Conservation (phyloP, 2,888 invertebrate species). For the Adelognathus sp. region DNA sequence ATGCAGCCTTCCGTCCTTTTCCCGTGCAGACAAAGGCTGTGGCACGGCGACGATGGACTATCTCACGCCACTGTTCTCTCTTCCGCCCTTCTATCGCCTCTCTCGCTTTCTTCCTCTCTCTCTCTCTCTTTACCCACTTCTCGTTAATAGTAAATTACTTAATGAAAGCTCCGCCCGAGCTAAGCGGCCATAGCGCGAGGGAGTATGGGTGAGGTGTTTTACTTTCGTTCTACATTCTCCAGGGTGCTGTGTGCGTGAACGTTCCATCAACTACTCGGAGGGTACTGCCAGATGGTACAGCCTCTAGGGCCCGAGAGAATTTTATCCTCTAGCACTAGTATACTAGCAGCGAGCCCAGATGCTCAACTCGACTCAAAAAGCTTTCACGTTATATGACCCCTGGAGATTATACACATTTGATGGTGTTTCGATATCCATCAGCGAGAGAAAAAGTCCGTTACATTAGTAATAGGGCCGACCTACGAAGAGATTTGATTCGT, state of each 20-base stretch:
- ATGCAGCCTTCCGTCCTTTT: constrained; percentile 23
- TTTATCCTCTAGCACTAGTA: constrained; percentile 16
- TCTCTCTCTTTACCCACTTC: constrained; percentile 7
- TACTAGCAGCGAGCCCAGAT: not conserved
- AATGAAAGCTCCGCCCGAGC: constrained; percentile 42
- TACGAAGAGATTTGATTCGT: not conserved
- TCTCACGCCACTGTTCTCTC: not conserved
- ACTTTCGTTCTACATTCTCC: constrained; percentile 49
- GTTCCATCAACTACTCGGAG: constrained; percentile 41
- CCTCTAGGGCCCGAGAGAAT: constrained; percentile 23
- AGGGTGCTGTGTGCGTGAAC: constrained; percentile 20
- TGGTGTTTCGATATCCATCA: constrained; percentile 15
- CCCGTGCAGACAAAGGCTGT: constrained; percentile 10
- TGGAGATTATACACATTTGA: constrained; percentile 17
- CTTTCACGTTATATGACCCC: constrained; percentile 15
- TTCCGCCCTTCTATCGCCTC: not conserved
- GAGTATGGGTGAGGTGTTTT: not conserved
- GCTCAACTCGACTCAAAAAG: constrained; percentile 16
- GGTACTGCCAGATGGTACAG: constrained; percentile 44
- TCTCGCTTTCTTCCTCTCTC: not conserved
- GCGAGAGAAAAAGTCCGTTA: not conserved
- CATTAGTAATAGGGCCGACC: not conserved
- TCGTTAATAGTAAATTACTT: constrained; percentile 56
- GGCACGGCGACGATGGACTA: constrained; percentile 24
- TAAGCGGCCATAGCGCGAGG: constrained; percentile 32